These are phyloP conservation scores for Gymnogyps californianus DNA, from an alignment of 2,113 vertebrate species.

Conservation along the genomic window DNA sequence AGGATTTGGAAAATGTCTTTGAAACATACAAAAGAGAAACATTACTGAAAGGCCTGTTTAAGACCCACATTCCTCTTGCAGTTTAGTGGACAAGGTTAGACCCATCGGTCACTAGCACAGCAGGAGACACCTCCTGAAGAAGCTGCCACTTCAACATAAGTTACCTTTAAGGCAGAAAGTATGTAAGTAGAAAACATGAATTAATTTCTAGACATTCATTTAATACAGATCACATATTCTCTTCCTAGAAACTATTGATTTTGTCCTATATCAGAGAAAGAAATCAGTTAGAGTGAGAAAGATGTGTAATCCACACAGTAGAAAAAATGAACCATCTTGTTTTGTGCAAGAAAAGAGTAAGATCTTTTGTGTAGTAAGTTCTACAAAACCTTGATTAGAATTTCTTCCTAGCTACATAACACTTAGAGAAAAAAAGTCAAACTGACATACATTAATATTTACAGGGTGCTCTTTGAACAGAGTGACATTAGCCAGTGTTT, in stretches of 20 bases:
- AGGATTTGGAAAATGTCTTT: neutral
- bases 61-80: neutral
- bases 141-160: neutral
- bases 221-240: neutral
- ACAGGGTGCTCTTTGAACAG: neutral
- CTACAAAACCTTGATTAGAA: neutral
- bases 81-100: neutral
- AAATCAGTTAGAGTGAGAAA: neutral
- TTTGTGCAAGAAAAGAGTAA: neutral
- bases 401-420: neutral
- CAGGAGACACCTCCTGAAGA: neutral
- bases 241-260: neutral
- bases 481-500: neutral
- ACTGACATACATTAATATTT: slow-evolving; percentile 2
- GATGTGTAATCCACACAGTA: neutral
- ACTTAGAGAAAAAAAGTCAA: neutral
- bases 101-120: neutral
- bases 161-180: neutral
- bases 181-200: neutral
- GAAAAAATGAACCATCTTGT: neutral
- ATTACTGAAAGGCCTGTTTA: neutral
- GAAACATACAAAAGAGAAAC: neutral
- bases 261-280: neutral
- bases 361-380: neutral
- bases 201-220: neutral